phyloP scores from a whole-genome alignment of 1,140 invertebrate genomes.

The Drosophila prosaltans region DNA sequence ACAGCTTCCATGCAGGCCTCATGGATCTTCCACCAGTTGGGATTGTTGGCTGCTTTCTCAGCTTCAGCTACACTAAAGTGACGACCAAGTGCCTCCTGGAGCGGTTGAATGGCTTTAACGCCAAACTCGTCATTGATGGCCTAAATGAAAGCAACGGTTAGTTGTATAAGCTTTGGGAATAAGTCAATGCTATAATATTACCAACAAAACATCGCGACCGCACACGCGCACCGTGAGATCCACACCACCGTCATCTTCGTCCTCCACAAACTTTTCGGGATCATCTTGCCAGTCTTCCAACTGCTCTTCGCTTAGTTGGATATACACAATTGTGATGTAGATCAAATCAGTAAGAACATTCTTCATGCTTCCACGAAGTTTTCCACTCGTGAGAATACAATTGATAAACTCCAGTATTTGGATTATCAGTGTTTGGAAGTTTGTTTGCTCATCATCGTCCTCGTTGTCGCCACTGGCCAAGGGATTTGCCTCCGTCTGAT shows the following conservation, averaged over 20 bases:
- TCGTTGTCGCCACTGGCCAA: slow-evolving; percentile 64
- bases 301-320: slow-evolving; percentile 90
- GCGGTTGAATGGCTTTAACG: slow-evolving; percentile 85
- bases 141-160: slow-evolving; percentile 72
- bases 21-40: slow-evolving; percentile 90
- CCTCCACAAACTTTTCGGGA: slow-evolving; percentile 90
- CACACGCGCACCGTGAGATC: slow-evolving; percentile 90
- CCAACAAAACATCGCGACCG: slow-evolving; percentile 88
- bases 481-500: slow-evolving; percentile 73
- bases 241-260: slow-evolving; percentile 89
- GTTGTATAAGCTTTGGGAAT: no score
- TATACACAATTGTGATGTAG: slow-evolving; percentile 88
- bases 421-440: slow-evolving; percentile 90
- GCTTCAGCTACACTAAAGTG: slow-evolving; percentile 87
- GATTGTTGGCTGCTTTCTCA: slow-evolving; percentile 84
- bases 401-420: slow-evolving; percentile 91
- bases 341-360: slow-evolving; percentile 88
- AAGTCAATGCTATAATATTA: slow-evolving; percentile 24
- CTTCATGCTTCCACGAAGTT: slow-evolving; percentile 86
- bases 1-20: slow-evolving; percentile 90
- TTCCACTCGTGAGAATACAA: slow-evolving; percentile 86
- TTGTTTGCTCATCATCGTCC: slow-evolving; percentile 87
- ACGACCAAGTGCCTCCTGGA: slow-evolving; percentile 87
- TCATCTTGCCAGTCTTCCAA: slow-evolving; percentile 88
- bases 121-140: slow-evolving; percentile 87